A percentile compares a stretch with the other conserved stretches of the same genome.
phyloP scores from a whole-genome alignment of 2,888 invertebrate genomes.

The Brachypalpus laphriformis region DNA sequence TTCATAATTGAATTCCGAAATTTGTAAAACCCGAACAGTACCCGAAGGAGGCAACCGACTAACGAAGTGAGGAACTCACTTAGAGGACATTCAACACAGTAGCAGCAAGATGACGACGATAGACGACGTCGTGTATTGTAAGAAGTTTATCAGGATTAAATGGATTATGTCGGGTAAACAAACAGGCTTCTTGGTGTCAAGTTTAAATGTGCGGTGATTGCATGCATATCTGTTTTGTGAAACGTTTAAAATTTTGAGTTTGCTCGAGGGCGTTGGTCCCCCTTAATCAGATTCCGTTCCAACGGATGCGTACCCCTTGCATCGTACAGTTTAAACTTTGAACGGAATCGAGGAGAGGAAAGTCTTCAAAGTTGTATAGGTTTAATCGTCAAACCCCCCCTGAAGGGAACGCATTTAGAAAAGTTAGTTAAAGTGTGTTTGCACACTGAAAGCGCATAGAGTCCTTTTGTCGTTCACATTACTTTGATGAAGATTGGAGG shows the following conservation, averaged over 20 bases:
- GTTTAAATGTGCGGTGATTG: slow-evolving; percentile 71
- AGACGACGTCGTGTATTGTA: slow-evolving; percentile 5
- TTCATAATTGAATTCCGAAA: slow-evolving; percentile 61
- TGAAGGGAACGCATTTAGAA: neutral
- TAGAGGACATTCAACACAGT: slow-evolving; percentile 36
- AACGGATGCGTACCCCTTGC: slow-evolving; percentile 13
- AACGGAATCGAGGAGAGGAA: neutral
- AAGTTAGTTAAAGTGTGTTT: slow-evolving; percentile 50
- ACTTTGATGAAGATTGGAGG: slow-evolving; percentile 7
- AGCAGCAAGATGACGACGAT: slow-evolving; percentile 12
- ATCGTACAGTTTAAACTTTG: neutral
- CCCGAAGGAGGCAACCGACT: slow-evolving; percentile 6
- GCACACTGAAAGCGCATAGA: slow-evolving; percentile 9
- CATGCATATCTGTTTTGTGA: neutral
- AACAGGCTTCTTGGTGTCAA: slow-evolving; percentile 64
- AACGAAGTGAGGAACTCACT: slow-evolving; percentile 62
- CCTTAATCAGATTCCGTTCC: slow-evolving; percentile 58
- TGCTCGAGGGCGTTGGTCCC: neutral
- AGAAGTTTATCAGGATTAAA: slow-evolving; percentile 50
- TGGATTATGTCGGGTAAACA: slow-evolving; percentile 45
- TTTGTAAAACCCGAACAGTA: slow-evolving; percentile 30
- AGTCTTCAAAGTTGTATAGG: slow-evolving; percentile 4
- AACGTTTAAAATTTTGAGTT: slow-evolving; percentile 48
- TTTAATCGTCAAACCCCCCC: slow-evolving; percentile 20
- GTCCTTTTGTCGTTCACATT: slow-evolving; percentile 1